These are phyloP conservation scores for Serinus canaria DNA, from an alignment of 2,113 vertebrate genomes.

Conservation along the genomic window DNA sequence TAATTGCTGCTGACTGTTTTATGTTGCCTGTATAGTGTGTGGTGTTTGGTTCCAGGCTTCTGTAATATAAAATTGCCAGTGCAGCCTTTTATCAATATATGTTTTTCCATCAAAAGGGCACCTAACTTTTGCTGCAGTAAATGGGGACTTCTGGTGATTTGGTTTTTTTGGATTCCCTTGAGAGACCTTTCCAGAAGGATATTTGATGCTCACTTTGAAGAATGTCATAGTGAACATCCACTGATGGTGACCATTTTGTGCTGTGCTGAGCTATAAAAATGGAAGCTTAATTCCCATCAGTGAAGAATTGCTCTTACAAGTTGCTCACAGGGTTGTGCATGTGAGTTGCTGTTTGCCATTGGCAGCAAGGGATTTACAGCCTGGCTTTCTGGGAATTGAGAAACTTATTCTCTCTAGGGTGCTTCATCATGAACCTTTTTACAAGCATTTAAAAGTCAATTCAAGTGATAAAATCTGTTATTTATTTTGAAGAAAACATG, in stretches of 20 bases:
- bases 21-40: neutral
- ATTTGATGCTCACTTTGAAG: neutral
- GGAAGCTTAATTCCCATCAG: neutral
- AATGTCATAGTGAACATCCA: neutral
- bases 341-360: neutral
- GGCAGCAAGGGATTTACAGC: neutral
- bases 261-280: neutral
- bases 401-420: constrained; percentile 22
- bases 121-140: neutral
- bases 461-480: constrained; percentile 52
- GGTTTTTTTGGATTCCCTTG: neutral
- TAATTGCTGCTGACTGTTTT: neutral
- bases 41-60: neutral
- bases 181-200: neutral
- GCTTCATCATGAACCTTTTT: constrained; percentile 14
- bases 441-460: constrained; percentile 50
- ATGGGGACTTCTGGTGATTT: neutral
- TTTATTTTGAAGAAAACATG: constrained; percentile 53
- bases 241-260: neutral
- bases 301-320: neutral
- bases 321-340: neutral
- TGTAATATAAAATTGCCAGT: neutral
- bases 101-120: neutral
- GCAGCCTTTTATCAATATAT: neutral
- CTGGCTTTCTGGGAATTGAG: neutral